Base-by-base conservation (phyloP, 2,888 invertebrate genomes). In the Thumatha senex region DNA sequence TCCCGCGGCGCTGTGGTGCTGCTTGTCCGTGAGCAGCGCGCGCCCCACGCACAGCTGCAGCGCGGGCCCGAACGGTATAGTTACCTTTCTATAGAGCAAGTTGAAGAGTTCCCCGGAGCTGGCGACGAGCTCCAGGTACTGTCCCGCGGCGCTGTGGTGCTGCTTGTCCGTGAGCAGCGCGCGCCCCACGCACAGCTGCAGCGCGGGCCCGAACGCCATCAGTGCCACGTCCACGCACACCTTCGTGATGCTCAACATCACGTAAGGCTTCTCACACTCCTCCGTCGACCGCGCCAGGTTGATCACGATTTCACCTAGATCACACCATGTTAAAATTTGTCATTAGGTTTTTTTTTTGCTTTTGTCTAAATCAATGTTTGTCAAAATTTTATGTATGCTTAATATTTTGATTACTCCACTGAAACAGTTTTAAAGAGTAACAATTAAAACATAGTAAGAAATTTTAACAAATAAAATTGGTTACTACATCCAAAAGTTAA, bases 191-290 rank as follows among this genome's bases (percentile, higher is more conserved):
- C 85, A 75, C 54, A 96, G 92, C 82, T 97, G 96, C 35, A 96
- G 85, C 0, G 96, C 96, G 0, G 96, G 95, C 0, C 97, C 97
- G 75, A 93, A 96, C 60, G 94, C 94, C 94, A 96, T 96, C 29
- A 95, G 84, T 0, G 96, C 96, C 45, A 95, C 92, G 76, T 97
- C 96, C 54, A 95, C 88, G 67, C 95, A 94, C 10, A 96, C 79
- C 54, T 95, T 93, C 49, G 94, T 94, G 30, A 96, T 77, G 60
- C 95, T 93, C 56, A 96, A 81, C 92, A 95, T 94, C 36, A 96
- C 85, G 79, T 96, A 97, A 0, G 96, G 95, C 35, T 94, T 93
- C 65, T 96, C 95, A 29, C 92, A 89, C 48, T 92, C 93, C 50
- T 95, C 94, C 51, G 89, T 92, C 0, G 94, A 93, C 34, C 94